Percentiles rank a stretch among this genome's conserved stretches.
These are phyloP conservation scores for Cephonodes hylas DNA, from an alignment of 2,888 invertebrate species.

Conservation along the genomic window DNA sequence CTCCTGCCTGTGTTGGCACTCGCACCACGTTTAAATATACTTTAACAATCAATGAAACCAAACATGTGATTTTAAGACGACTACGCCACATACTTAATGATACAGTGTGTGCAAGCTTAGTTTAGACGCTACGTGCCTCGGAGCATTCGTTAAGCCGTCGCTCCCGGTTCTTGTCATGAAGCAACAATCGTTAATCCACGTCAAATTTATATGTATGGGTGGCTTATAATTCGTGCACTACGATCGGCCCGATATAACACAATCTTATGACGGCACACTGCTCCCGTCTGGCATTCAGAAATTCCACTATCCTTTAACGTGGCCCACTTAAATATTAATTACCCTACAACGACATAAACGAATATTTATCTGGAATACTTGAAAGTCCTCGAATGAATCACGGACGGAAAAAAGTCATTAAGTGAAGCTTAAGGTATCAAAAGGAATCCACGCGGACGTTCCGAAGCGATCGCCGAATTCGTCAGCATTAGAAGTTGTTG, in stretches of 20 bases:
- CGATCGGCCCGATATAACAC: background rate
- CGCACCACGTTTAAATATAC: conserved; percentile 1
- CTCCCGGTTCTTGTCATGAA: conserved; percentile 5
- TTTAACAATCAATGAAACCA: conserved; percentile 1
- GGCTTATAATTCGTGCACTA: background rate
- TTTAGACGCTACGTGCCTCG: background rate
- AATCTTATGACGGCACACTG: background rate
- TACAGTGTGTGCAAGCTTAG: background rate
- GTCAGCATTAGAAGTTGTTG: conserved; percentile 45
- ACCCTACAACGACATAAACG: conserved; percentile 14
- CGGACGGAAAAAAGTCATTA: conserved; percentile 51
- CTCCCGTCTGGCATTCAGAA: background rate
- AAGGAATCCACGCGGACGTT: conserved; percentile 43
- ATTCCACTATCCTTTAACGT: background rate
- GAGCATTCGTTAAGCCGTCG: conserved; percentile 1
- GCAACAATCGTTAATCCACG: conserved; percentile 1
- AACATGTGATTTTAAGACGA: conserved; percentile 3
- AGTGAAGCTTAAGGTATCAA: conserved; percentile 47
- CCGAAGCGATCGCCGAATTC: conserved; percentile 57
- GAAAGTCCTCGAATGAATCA: conserved; percentile 12
- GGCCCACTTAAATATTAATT: conserved; percentile 8
- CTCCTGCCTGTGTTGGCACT: background rate
- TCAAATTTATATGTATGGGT: background rate
- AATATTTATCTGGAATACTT: conserved; percentile 27
- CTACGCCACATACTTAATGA: background rate